phyloP scores from a whole-genome alignment of 2,797 vertebrate species.

The Podarcis lilfordi region DNA sequence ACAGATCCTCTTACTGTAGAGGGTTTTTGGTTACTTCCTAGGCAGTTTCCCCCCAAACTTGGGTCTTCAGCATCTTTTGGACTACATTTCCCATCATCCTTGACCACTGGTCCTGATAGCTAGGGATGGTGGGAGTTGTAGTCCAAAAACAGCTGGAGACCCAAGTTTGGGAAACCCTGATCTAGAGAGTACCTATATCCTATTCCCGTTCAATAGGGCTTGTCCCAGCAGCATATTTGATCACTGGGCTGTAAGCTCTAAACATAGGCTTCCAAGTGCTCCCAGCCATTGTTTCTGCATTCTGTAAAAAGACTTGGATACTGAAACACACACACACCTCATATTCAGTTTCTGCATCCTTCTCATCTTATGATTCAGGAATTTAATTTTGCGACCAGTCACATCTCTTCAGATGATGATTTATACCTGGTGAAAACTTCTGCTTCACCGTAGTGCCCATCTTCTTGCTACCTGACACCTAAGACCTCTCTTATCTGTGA shows the following conservation, averaged over 20 bases:
- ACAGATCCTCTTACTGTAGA: too few relatives aligned
- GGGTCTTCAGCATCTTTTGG: too few relatives aligned
- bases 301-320: neutral
- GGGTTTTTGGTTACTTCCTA: neutral
- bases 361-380: accelerated
- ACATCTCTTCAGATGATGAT: neutral
- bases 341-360: neutral
- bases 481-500: neutral
- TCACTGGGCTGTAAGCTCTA: too few relatives aligned
- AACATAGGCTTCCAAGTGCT: neutral
- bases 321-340: neutral
- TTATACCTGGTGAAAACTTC: constrained; percentile 4
- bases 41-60: too few relatives aligned
- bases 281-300: neutral
- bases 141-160: too few relatives aligned
- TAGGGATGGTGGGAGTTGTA: too few relatives aligned
- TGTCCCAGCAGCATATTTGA: too few relatives aligned
- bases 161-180: too few relatives aligned
- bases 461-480: neutral
- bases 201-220: too few relatives aligned
- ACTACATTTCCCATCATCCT: too few relatives aligned
- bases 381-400: neutral
- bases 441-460: constrained; percentile 32
- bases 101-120: too few relatives aligned
- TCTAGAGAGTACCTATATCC: neutral